Evolutionary conservation across 1,140 invertebrate species (phyloP), one percentile per base, ranked within the genome.

Genomic region (Melanaphis sacchari): DNA sequence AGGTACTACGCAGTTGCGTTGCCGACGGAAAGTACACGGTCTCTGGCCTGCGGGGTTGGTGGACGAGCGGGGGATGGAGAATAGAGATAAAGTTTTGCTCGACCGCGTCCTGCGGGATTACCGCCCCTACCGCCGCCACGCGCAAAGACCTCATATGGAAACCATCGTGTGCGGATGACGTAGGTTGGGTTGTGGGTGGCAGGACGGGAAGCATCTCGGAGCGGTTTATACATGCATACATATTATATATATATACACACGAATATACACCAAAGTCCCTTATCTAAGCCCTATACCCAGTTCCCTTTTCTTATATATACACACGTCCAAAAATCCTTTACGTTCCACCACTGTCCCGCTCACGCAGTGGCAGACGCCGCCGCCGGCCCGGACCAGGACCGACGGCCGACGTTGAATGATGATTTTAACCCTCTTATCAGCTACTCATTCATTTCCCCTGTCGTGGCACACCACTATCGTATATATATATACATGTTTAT

Each of bases 381-480:
- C 52, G 31, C 31, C 54, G 90, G 31, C 66, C 40, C 76, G 41
- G 40, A 21, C 90, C 59, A 18, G 31, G 41, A 66, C 43, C 91
- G 46, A 40, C 91, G 43, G 91, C 11, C 66, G 91, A 85, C 81
- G 91, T 85, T 85, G 76, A 85, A 93, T 93, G 91, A 93, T 93
- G 91, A 85, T 93, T 93, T 93, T 93, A 93, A 93, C 91, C 91
- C 91, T 93, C 91, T 93, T 93, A 93, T 93, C 91, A 85, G 91
- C 81, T 85, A 84, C 91, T 81, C 76, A 92, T 92, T 76, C 91
- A 82, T 92, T 85, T 93, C 24, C 81, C 81, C 46, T 5, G 2
- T 24, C 24, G 7, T 11, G 21, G 85, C 46, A 7, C n/a, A n/a
- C 85, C 85, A 36, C 59, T 7, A 46, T 31, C 9, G 8, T 88